These are phyloP conservation scores for Aphis craccivora DNA, from an alignment of 1,140 invertebrate genomes.

Conservation along the genomic window DNA sequence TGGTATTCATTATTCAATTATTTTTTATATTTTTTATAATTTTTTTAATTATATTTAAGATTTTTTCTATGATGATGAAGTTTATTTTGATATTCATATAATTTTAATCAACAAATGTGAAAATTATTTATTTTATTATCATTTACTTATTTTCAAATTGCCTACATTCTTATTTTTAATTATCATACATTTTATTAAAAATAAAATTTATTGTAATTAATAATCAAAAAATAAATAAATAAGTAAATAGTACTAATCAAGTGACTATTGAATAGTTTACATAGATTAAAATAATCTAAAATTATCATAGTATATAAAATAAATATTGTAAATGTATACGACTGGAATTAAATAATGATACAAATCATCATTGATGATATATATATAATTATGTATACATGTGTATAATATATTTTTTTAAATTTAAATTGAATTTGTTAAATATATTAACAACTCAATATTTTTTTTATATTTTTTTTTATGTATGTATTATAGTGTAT, in stretches of 20 bases:
- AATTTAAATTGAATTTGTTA: not conserved
- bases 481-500: not conserved
- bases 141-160: not conserved
- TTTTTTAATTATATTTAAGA: too few relatives aligned
- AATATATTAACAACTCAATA: not conserved
- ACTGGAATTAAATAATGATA: constrained; percentile 12
- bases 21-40: too few relatives aligned
- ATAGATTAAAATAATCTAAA: not conserved
- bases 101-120: not conserved
- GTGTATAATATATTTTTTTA: too few relatives aligned
- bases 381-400: not conserved
- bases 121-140: constrained; percentile 10
- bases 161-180: not conserved
- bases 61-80: too few relatives aligned
- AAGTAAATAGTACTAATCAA: too few relatives aligned
- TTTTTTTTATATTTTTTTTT: not conserved
- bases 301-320: not conserved
- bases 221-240: not conserved
- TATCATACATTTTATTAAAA: not conserved
- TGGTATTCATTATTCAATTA: too few relatives aligned
- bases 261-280: not conserved
- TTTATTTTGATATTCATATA: too few relatives aligned
- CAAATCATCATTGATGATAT: not conserved
- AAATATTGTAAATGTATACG: not conserved
- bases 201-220: not conserved